phyloP scores from a whole-genome alignment of 2,888 invertebrate species.

The Trachelus iudaicus region DNA sequence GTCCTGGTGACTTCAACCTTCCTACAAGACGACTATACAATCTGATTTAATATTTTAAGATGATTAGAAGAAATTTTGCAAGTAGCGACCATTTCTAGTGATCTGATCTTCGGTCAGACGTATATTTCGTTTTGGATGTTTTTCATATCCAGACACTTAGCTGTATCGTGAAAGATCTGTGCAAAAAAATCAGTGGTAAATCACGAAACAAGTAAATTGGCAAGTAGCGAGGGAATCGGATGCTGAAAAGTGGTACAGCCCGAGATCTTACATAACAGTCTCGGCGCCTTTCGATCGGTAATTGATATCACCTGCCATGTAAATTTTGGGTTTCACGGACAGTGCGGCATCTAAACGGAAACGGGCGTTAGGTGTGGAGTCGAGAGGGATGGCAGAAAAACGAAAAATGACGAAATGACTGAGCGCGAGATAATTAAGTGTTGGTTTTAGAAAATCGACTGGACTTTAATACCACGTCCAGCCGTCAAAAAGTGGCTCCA shows the following conservation, averaged over 20 bases:
- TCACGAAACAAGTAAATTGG: background rate
- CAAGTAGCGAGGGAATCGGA: background rate
- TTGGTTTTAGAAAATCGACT: slow-evolving; percentile 63
- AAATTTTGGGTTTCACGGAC: slow-evolving; percentile 53
- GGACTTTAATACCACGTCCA: slow-evolving; percentile 57
- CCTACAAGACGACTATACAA: background rate
- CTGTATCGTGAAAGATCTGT: background rate
- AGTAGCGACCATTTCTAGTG: too few relatives aligned
- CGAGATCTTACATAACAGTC: background rate
- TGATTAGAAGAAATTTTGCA: background rate
- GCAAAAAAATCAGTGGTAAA: background rate
- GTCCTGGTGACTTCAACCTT: background rate
- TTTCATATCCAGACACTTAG: background rate
- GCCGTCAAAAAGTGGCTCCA: slow-evolving; percentile 12
- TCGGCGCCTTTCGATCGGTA: slow-evolving; percentile 47
- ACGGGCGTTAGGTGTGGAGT: slow-evolving; percentile 21
- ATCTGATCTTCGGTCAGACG: background rate
- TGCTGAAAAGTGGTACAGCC: background rate
- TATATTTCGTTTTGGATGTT: background rate
- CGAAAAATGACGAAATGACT: slow-evolving; percentile 46
- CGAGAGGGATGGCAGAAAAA: background rate
- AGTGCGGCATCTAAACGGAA: slow-evolving; percentile 16
- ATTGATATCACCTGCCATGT: slow-evolving; percentile 65
- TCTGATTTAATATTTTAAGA: background rate
- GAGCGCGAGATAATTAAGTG: slow-evolving; percentile 63